Evolutionary conservation across 1,140 invertebrate genomes (phyloP), one percentile per base, ranked within the genome.

Genomic region (Eufriesea mexicana): DNA sequence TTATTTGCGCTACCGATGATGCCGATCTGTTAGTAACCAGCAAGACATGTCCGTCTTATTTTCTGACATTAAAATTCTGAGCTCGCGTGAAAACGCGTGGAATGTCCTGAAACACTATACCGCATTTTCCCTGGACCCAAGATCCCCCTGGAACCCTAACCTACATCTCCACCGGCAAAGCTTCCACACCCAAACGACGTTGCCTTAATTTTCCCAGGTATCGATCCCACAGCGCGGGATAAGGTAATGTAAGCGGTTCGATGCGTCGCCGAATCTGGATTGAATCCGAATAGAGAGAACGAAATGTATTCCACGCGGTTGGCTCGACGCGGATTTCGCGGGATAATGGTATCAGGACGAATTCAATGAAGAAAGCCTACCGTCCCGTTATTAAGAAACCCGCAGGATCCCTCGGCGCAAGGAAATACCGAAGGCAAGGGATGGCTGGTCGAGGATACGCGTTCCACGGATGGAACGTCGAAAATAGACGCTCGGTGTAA

Each of bases 311-410:
- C 84, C 35, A 54, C 71, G 18, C 61, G 79, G 35, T 73, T 16
- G 49, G 55, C 28, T 42, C 42, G 72, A 66, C 72, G 75, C 45
- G 87, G 84, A 86, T 89, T 79, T 57, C 47, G 73, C 49, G 14
- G 87, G 86, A 88, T 89, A 86, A 89, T 83, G 49, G 78, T 86
- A 89, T 89, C 87, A 78, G n/a, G 78, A 54, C 64, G 88, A 84
- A 89, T 88, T 88, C 75, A 89, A 89, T 88, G 88, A 86, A 86
- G 88, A 86, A 82, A 76, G 88, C 87, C 87, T 89, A 86, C 49
- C 81, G 74, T 59, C 28, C 73, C 66, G 78, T 89, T 89, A 89
- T 89, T 89, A 89, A 89, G 78, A 20, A 86, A 86, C 78, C 77
- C 70, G 18, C 64, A 45, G 45, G 78, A 80, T 73, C 84, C 79